Evolutionary conservation across 53 echinoderm and acorn worm genomes (phyloP).

Genomic region (Zoroaster sp.): DNA sequence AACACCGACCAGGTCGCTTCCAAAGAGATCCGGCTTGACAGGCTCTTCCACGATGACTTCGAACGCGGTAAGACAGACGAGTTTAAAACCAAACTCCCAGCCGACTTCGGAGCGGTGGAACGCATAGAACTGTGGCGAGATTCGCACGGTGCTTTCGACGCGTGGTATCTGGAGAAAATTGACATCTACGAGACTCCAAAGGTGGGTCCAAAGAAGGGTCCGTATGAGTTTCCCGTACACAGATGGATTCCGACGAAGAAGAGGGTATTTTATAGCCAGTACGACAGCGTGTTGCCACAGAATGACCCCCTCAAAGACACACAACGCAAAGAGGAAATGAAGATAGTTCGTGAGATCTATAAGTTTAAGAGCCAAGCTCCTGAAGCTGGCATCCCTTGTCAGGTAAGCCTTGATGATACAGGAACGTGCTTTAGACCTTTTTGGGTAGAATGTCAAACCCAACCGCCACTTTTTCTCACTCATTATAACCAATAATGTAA

Average conservation of each 20-base stretch:
- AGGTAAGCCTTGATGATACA: constrained; percentile 23
- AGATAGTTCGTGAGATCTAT: constrained; percentile 61
- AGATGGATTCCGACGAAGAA: constrained; percentile 74
- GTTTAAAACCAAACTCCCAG: constrained; percentile 24
- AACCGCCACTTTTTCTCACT: too few relatives aligned
- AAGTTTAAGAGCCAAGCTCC: constrained; percentile 52
- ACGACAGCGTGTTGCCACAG: constrained; percentile 63
- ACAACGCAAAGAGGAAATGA: constrained; percentile 74
- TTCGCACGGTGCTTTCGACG: constrained; percentile 51
- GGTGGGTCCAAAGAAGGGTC: constrained; percentile 12
- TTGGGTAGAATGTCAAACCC: too few relatives aligned
- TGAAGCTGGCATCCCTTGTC: constrained; percentile 64
- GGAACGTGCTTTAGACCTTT: too few relatives aligned
- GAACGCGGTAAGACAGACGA: constrained; percentile 48
- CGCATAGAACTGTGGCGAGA: constrained; percentile 84
- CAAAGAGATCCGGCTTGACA: constrained; percentile 16
- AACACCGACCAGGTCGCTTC: constrained; percentile 29
- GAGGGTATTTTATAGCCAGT: constrained; percentile 12
- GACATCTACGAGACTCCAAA: constrained; percentile 42
- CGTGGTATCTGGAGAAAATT: constrained; percentile 83
- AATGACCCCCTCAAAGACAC: constrained; percentile 35
- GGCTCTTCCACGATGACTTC: constrained; percentile 53
- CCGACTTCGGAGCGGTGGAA: constrained; percentile 68
- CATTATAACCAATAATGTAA: too few relatives aligned
- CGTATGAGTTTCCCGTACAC: constrained; percentile 78